Evolutionary conservation across 2,797 vertebrate species (phyloP).

Genomic region (Busarellus nigricollis): DNA sequence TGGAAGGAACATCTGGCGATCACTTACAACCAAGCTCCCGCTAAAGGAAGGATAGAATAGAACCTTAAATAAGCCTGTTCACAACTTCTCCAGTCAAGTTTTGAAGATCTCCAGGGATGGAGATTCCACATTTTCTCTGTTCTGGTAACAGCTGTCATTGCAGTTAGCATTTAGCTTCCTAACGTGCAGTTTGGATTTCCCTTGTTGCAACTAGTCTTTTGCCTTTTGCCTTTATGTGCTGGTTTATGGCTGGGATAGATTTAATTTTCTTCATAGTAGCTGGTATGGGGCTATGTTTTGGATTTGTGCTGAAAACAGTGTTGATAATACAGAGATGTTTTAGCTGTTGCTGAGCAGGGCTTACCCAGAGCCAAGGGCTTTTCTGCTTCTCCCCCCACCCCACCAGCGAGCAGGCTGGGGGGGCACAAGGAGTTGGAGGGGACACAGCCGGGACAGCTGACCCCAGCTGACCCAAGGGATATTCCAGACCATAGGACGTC

Average conservation of each 20-base stretch:
- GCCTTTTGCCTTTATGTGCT: background rate
- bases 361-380: background rate
- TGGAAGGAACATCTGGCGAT: background rate
- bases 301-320: background rate
- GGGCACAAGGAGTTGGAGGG: background rate
- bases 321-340: background rate
- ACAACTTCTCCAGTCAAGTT: background rate
- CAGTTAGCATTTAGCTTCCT: background rate
- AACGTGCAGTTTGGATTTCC: background rate
- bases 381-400: background rate
- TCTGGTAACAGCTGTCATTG: background rate
- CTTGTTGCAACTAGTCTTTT: background rate
- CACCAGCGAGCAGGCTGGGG: fast-evolving
- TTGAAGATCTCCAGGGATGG: background rate
- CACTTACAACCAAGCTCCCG: background rate
- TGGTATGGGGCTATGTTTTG: background rate
- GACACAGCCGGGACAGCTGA: too few species aligned
- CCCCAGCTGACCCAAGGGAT: too few species aligned
- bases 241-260: background rate
- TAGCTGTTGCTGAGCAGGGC: background rate
- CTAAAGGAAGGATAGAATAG: background rate
- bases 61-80: background rate
- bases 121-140: background rate
- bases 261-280: background rate
- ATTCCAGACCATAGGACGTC: too few species aligned